phyloP scores from a whole-genome alignment of 2,888 invertebrate genomes.

The Brassicogethes aeneus region DNA sequence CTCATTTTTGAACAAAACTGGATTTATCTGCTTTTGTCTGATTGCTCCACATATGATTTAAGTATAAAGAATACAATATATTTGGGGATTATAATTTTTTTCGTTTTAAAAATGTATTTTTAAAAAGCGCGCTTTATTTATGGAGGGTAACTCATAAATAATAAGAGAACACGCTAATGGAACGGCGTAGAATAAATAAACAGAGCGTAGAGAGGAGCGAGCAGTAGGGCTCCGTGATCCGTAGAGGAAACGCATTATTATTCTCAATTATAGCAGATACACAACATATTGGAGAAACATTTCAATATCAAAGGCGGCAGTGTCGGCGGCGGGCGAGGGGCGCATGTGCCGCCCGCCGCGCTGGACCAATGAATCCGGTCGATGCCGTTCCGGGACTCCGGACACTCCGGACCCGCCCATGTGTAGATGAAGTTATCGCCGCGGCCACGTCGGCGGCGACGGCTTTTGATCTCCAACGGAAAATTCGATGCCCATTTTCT shows the following conservation, averaged over 20 bases:
- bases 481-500: constrained; percentile 32
- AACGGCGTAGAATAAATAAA: constrained; percentile 18
- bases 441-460: constrained; percentile 1
- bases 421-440: constrained; percentile 39
- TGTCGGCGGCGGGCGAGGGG: constrained; percentile 24
- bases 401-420: constrained; percentile 33
- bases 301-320: constrained; percentile 36
- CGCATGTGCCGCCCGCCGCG: constrained; percentile 20
- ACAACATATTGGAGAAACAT: constrained; percentile 32
- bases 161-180: constrained; percentile 9
- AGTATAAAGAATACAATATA: too few species aligned
- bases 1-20: too few species aligned
- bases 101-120: too few species aligned
- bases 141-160: too few species aligned
- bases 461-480: constrained; percentile 31
- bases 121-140: too few species aligned
- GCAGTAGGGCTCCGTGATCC: too few species aligned
- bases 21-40: too few species aligned
- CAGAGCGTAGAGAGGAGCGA: constrained; percentile 7
- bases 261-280: constrained; percentile 35
- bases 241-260: constrained; percentile 29
- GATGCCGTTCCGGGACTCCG: constrained; percentile 42
- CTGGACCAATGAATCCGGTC: constrained; percentile 38
- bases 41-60: too few species aligned
- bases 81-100: too few species aligned